Percentiles rank a stretch among this genome's conserved stretches.
phyloP scores from a whole-genome alignment of 2,113 vertebrate genomes.

The Camelus bactrianus region DNA sequence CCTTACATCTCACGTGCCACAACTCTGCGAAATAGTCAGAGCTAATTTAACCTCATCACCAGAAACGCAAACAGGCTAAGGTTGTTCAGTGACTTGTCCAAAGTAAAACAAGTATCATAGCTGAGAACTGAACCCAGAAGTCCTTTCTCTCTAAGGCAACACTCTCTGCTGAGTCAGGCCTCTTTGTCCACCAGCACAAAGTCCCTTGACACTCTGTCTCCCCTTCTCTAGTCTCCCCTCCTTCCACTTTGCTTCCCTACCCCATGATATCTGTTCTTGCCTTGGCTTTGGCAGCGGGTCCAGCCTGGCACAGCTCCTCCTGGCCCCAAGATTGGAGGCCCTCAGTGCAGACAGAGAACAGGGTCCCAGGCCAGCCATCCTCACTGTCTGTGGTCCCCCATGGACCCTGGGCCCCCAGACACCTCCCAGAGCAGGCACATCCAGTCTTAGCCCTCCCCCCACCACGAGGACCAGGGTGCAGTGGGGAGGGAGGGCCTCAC shows the following conservation, averaged over 20 bases:
- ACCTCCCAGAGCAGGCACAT: too few species aligned
- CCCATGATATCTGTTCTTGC: background rate
- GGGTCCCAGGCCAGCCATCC: too few species aligned
- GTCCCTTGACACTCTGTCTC: background rate
- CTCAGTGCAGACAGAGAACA: background rate
- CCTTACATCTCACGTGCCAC: background rate
- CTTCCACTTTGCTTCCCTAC: background rate
- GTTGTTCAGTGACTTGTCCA: background rate
- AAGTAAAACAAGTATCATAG: background rate
- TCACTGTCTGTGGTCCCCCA: background rate
- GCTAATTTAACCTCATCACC: background rate
- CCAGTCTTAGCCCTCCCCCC: background rate
- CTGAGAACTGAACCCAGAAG: background rate
- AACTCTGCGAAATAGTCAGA: background rate
- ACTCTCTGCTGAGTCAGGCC: background rate
- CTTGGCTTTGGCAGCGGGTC: background rate
- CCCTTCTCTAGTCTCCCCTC: background rate
- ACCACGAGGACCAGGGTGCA: background rate
- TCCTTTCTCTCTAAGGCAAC: background rate
- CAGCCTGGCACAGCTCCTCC: background rate
- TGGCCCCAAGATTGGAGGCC: background rate
- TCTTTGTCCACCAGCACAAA: background rate
- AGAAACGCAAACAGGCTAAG: background rate
- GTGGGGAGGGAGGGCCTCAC: slow-evolving; percentile 25
- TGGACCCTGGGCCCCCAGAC: too few species aligned